These are phyloP conservation scores for Aplocera efformata DNA, from an alignment of 2,888 invertebrate species.

Conservation along the genomic window DNA sequence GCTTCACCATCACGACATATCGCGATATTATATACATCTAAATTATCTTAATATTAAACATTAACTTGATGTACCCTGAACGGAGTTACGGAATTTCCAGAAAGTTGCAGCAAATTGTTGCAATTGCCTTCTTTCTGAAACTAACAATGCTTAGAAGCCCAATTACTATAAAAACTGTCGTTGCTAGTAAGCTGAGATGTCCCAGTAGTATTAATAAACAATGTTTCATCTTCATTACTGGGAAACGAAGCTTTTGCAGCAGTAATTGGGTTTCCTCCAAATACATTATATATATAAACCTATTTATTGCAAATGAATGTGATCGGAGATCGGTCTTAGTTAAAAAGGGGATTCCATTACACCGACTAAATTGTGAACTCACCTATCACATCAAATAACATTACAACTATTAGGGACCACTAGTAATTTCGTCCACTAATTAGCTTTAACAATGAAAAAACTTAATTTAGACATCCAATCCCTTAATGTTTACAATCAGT, in stretches of 20 bases:
- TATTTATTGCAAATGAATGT: too few relatives aligned
- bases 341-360: slow-evolving; percentile 59
- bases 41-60: slow-evolving; percentile 47
- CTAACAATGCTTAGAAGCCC: too few relatives aligned
- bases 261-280: too few relatives aligned
- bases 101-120: too few relatives aligned
- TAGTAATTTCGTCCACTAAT: slow-evolving; percentile 56
- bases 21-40: slow-evolving; percentile 69
- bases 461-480: slow-evolving; percentile 62
- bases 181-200: too few relatives aligned
- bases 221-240: too few relatives aligned
- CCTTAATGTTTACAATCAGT: slow-evolving; percentile 50
- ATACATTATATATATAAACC: too few relatives aligned
- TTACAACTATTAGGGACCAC: slow-evolving; percentile 66
- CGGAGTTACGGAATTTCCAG: background rate
- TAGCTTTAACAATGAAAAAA: slow-evolving; percentile 68
- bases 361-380: slow-evolving; percentile 63
- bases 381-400: slow-evolving; percentile 71
- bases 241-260: too few relatives aligned
- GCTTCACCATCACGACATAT: slow-evolving; percentile 80
- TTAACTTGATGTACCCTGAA: slow-evolving; percentile 44
- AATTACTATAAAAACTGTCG: too few relatives aligned
- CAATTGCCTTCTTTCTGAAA: too few relatives aligned
- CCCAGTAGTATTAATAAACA: too few relatives aligned
- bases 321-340: slow-evolving; percentile 62